Percentiles rank a stretch among this genome's conserved stretches.
Conservation (phyloP, 2,888 invertebrate species). For the Pharmacophagus antenor region DNA sequence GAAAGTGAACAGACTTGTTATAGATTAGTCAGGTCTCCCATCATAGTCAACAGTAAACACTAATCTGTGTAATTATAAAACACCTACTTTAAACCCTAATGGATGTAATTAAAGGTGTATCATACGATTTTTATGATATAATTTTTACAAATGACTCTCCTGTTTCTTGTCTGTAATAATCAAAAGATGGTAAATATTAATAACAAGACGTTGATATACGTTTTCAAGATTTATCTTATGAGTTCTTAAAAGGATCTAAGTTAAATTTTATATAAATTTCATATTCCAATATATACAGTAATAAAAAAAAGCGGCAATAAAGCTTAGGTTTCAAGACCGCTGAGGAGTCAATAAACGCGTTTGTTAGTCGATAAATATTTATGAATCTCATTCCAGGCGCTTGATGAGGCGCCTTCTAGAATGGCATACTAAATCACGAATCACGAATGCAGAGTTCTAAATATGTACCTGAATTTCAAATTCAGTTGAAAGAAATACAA, state of each 20-base stretch:
- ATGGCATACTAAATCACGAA: constrained; percentile 27
- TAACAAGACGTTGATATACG: neutral
- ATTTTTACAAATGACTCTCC: neutral
- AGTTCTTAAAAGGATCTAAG: neutral
- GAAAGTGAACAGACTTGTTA: no score
- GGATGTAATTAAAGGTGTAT: neutral
- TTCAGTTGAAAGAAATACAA: neutral
- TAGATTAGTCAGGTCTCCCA: no score
- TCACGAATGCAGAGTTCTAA: constrained; percentile 7
- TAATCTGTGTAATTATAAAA: no score
- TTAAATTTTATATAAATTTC: neutral
- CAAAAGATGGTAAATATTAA: neutral
- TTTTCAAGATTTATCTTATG: neutral
- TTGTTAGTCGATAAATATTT: constrained; percentile 29
- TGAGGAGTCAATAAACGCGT: constrained; percentile 30
- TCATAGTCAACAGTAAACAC: no score
- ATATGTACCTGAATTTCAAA: constrained; percentile 2
- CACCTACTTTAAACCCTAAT: no score
- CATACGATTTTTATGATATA: neutral
- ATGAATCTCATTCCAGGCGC: constrained; percentile 24
- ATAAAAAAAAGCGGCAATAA: constrained; percentile 16
- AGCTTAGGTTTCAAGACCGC: constrained; percentile 27
- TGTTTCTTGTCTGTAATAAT: neutral
- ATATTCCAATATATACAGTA: constrained; percentile 11
- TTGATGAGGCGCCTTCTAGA: constrained; percentile 27